These are phyloP conservation scores for Toxotes chatareus DNA, from an alignment of 2,113 vertebrate species.

Conservation along the genomic window DNA sequence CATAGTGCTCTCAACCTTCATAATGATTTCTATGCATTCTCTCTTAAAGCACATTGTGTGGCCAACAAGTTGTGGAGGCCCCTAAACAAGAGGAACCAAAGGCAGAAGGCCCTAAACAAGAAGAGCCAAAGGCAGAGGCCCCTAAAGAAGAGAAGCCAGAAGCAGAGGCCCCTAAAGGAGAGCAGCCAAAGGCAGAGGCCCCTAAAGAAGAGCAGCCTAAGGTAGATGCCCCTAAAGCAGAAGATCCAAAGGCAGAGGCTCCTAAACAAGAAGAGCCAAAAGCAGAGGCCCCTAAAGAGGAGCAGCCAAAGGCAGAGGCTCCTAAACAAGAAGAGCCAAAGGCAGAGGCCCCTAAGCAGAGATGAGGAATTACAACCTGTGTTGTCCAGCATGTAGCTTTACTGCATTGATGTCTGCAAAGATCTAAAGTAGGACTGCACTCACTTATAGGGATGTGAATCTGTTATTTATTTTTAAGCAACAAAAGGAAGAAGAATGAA, in stretches of 20 bases:
- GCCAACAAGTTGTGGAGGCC: not conserved
- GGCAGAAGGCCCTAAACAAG: conserved; percentile 33
- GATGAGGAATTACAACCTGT: not conserved
- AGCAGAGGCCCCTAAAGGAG: conserved; percentile 14
- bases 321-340: conserved; percentile 1
- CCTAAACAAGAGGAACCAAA: conserved; percentile 6
- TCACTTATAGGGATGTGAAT: not conserved
- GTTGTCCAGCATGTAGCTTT: not conserved
- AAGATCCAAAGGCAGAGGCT: not conserved
- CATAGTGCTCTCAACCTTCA: not conserved
- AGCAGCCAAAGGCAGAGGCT: conserved; percentile 6
- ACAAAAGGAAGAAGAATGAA: not conserved
- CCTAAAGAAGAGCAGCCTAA: not conserved
- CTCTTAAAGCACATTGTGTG: conserved; percentile 75
- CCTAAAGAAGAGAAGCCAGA: conserved; percentile 29
- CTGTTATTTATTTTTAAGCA: conserved; percentile 19
- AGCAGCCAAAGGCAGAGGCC: not conserved
- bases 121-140: not conserved
- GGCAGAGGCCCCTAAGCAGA: not conserved
- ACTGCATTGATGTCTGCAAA: not conserved
- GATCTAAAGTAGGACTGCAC: not conserved
- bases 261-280: not conserved
- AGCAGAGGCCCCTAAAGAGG: conserved; percentile 4
- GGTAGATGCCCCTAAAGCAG: conserved; percentile 2
- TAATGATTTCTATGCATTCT: not conserved